A percentile compares a stretch with the other conserved stretches of the same genome.
Evolutionary conservation across 2,797 vertebrate species (phyloP).

Genomic region (Urophycis tenuis): DNA sequence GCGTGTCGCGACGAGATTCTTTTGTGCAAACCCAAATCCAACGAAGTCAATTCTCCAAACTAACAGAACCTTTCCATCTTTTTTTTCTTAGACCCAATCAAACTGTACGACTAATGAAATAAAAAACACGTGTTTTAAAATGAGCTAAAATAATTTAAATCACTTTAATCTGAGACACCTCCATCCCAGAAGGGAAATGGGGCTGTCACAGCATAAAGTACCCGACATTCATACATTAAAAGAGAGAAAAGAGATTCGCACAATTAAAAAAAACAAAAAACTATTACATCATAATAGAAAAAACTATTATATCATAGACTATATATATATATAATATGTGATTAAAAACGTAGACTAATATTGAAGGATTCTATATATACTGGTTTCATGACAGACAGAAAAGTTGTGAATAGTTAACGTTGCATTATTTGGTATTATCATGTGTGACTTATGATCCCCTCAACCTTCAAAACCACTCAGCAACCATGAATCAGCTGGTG

Average conservation of each 20-base stretch:
- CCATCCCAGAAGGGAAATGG: neutral
- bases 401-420: neutral
- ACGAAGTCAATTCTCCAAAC: neutral
- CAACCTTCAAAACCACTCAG: slow-evolving; percentile 38
- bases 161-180: too few relatives aligned
- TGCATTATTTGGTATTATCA: neutral
- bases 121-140: neutral
- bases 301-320: too few relatives aligned
- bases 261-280: too few relatives aligned
- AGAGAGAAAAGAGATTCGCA: too few relatives aligned
- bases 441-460: neutral
- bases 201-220: neutral
- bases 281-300: too few relatives aligned
- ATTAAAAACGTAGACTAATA: too few relatives aligned
- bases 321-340: too few relatives aligned
- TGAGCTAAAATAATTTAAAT: neutral
- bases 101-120: neutral
- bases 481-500: slow-evolving; percentile 57
- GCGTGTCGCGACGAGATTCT: neutral
- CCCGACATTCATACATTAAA: neutral
- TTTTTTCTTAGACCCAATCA: neutral
- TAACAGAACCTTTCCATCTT: neutral
- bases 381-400: neutral
- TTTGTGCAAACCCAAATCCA: neutral
- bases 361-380: neutral